Evolutionary conservation across 2,113 vertebrate genomes (phyloP).

Genomic region (Falco punctatus): DNA sequence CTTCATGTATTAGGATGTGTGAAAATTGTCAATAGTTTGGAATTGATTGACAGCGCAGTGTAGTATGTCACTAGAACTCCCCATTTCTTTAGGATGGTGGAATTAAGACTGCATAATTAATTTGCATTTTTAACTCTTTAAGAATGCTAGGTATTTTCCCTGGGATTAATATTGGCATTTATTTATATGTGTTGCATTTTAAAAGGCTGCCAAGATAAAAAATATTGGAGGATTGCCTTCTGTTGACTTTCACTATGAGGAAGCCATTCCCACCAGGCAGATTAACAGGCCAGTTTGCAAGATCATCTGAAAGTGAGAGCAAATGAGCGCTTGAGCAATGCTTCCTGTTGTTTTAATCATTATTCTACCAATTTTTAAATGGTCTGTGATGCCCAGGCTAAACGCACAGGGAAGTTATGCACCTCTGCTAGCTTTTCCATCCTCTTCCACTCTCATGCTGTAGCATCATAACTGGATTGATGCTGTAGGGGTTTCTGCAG

Average conservation of each 20-base stretch:
- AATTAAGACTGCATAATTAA: not conserved
- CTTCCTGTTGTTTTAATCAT: not conserved
- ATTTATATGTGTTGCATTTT: not conserved
- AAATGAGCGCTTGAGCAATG: not conserved
- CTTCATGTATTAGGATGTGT: not conserved
- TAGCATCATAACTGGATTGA: not conserved
- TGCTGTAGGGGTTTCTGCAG: not conserved
- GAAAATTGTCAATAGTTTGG: not conserved
- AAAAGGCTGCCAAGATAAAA: not conserved
- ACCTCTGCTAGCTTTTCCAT: not conserved
- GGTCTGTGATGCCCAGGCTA: not conserved
- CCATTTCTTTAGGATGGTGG: not conserved
- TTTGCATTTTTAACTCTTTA: not conserved
- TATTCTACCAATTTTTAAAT: not conserved
- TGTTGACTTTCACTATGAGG: not conserved
- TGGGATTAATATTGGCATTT: not conserved
- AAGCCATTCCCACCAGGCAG: not conserved
- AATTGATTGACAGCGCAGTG: not conserved
- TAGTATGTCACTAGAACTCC: not conserved
- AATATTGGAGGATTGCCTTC: not conserved
- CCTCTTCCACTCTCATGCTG: not conserved
- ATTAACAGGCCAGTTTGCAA: not conserved
- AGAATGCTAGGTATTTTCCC: not conserved
- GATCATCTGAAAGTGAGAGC: not conserved
- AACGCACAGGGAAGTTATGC: rapidly evolving